phyloP scores from a whole-genome alignment of 2,888 invertebrate genomes.

The Hirtodrosophila duncani region DNA sequence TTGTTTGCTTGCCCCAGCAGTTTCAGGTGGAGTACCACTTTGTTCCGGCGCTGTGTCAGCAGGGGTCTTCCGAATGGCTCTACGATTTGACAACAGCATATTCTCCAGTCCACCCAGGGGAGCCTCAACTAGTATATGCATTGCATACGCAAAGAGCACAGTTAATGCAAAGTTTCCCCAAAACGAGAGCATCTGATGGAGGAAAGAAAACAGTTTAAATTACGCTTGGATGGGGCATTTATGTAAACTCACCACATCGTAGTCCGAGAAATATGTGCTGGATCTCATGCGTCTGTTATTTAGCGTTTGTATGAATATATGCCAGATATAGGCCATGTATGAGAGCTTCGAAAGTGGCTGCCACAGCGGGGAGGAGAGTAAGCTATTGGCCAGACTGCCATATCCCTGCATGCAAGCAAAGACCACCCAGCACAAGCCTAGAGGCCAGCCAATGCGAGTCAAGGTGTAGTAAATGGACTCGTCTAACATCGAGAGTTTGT shows the following conservation, averaged over 20 bases:
- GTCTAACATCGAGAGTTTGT: conserved; percentile 12
- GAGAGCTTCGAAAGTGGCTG: conserved; percentile 67
- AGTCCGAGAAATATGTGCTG: conserved; percentile 58
- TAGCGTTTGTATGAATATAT: conserved; percentile 53
- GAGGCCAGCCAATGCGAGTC: conserved; percentile 67
- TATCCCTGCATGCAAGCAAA: conserved; percentile 70
- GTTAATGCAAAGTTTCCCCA: conserved; percentile 68
- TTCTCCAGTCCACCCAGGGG: conserved; percentile 23
- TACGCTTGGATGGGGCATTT: not conserved
- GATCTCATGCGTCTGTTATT: conserved; percentile 41
- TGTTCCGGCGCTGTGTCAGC: too few relatives aligned
- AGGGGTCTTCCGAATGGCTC: too few relatives aligned
- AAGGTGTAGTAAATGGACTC: conserved; percentile 34
- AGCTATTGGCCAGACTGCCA: conserved; percentile 63
- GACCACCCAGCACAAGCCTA: conserved; percentile 69
- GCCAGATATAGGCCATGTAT: conserved; percentile 67
- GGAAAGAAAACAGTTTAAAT: too few relatives aligned
- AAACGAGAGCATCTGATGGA: conserved; percentile 49
- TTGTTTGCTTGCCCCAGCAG: too few relatives aligned
- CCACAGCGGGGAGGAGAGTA: conserved; percentile 70
- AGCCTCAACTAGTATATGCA: conserved; percentile 36
- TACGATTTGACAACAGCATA: conserved; percentile 1
- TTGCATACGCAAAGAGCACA: conserved; percentile 29
- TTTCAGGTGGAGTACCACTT: too few relatives aligned
- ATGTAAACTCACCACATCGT: conserved; percentile 52